Conservation (phyloP, 2,888 invertebrate species). For the Chrysina gloriosa region DNA sequence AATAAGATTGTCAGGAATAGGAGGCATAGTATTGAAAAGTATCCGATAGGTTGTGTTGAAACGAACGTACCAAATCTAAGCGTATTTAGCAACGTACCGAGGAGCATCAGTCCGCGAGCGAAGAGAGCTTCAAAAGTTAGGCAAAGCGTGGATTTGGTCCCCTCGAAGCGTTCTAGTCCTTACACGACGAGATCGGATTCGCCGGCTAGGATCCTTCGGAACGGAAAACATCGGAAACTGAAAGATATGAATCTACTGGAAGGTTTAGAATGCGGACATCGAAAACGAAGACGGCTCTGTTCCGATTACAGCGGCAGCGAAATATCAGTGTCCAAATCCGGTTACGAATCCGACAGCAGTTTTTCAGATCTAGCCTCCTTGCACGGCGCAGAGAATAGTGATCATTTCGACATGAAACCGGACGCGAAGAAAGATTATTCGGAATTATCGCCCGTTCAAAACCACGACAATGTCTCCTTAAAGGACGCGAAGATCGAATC, state of each 20-base stretch:
- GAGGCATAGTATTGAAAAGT: slow-evolving; percentile 63
- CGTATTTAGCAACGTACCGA: slow-evolving; percentile 56
- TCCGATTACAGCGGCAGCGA: slow-evolving; percentile 72
- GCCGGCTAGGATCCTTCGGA: slow-evolving; percentile 71
- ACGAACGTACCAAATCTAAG: slow-evolving; percentile 46
- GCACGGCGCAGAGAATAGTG: slow-evolving; percentile 56
- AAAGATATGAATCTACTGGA: slow-evolving; percentile 70
- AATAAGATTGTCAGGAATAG: slow-evolving; percentile 55
- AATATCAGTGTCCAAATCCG: slow-evolving; percentile 72
- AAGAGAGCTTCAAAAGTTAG: slow-evolving; percentile 55
- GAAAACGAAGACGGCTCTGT: slow-evolving; percentile 68
- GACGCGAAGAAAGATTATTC: slow-evolving; percentile 45
- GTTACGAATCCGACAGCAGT: slow-evolving; percentile 73
- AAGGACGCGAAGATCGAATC: slow-evolving; percentile 44
- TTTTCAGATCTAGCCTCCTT: slow-evolving; percentile 67
- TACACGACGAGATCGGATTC: slow-evolving; percentile 73
- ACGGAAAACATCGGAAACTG: slow-evolving; percentile 75
- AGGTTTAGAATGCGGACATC: slow-evolving; percentile 67
- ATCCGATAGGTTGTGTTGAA: slow-evolving; percentile 55
- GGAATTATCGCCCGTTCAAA: slow-evolving; percentile 33
- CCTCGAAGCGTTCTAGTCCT: slow-evolving; percentile 64
- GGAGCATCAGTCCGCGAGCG: slow-evolving; percentile 58
- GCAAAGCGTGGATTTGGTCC: slow-evolving; percentile 55
- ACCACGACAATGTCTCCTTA: slow-evolving; percentile 45
- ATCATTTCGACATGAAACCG: slow-evolving; percentile 45